A percentile compares a stretch with the other conserved stretches of the same genome.
phyloP scores from a whole-genome alignment of 2,113 vertebrate species.

The Leucoraja erinaceus region DNA sequence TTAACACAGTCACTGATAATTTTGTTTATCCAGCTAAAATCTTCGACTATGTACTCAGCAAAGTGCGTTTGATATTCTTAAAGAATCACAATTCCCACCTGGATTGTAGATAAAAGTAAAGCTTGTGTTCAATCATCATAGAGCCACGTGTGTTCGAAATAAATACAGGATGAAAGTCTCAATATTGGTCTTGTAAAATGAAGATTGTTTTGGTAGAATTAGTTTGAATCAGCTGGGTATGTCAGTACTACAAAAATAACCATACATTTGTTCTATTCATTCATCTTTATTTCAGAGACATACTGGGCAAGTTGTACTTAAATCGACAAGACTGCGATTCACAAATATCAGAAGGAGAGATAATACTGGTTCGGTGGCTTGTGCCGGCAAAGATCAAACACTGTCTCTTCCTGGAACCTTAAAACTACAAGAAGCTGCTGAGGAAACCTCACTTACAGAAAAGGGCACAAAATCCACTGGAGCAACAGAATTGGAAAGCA shows the following conservation, averaged over 20 bases:
- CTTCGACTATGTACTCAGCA: no score
- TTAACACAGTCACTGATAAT: no score
- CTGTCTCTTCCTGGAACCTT: slow-evolving; percentile 59
- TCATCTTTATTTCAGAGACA: slow-evolving; percentile 63
- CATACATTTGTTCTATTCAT: slow-evolving; percentile 38
- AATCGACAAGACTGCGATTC: slow-evolving; percentile 76
- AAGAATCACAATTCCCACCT: no score
- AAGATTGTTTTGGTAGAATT: not conserved
- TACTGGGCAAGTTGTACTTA: slow-evolving; percentile 88
- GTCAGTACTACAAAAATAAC: not conserved
- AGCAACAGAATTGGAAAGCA: slow-evolving; percentile 5
- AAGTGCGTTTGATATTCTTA: no score
- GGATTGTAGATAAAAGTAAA: no score
- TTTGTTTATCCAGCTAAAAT: no score
- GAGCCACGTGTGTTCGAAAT: not conserved
- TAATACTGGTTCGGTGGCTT: slow-evolving; percentile 43
- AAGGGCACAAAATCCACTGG: slow-evolving; percentile 16
- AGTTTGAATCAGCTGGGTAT: not conserved
- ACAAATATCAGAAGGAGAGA: slow-evolving; percentile 63
- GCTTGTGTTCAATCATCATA: not conserved
- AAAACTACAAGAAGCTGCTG: slow-evolving; percentile 55
- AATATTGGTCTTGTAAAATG: not conserved
- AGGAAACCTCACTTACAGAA: slow-evolving; percentile 51
- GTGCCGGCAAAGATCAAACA: slow-evolving; percentile 48
- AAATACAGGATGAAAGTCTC: not conserved